Evolutionary conservation across 2,797 vertebrate species (phyloP).

Genomic region (Choloepus didactylus): DNA sequence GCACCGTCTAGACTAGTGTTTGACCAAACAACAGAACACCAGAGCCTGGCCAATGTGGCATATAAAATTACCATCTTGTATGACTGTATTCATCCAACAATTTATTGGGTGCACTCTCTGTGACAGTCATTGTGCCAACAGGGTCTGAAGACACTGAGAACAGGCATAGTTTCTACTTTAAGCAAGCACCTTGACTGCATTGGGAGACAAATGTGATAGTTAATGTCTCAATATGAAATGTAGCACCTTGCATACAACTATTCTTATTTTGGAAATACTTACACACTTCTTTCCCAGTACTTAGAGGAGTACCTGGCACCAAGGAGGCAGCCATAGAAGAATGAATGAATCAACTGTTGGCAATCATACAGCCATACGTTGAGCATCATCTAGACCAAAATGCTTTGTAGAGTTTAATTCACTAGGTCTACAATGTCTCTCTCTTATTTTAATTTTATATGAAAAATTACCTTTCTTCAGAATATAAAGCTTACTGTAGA

Average conservation of each 20-base stretch:
- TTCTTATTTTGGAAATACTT: not conserved
- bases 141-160: not conserved
- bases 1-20: no score
- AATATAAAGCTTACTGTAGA: not conserved
- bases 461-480: conserved; percentile 13
- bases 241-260: not conserved
- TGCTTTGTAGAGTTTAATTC: not conserved
- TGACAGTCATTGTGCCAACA: no score
- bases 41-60: no score
- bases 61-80: not conserved
- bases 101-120: not conserved
- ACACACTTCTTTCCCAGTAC: no score
- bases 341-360: not conserved
- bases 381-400: not conserved
- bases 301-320: not conserved
- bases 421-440: not conserved
- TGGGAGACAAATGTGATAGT: not conserved
- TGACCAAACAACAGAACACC: no score
- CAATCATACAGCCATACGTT: accelerated
- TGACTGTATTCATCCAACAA: no score
- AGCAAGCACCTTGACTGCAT: not conserved
- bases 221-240: not conserved
- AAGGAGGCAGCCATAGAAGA: not conserved
- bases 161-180: not conserved
- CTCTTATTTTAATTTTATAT: not conserved